Evolutionary conservation across 1,140 invertebrate genomes (phyloP).

Genomic region (Paraescarpia echinospica): DNA sequence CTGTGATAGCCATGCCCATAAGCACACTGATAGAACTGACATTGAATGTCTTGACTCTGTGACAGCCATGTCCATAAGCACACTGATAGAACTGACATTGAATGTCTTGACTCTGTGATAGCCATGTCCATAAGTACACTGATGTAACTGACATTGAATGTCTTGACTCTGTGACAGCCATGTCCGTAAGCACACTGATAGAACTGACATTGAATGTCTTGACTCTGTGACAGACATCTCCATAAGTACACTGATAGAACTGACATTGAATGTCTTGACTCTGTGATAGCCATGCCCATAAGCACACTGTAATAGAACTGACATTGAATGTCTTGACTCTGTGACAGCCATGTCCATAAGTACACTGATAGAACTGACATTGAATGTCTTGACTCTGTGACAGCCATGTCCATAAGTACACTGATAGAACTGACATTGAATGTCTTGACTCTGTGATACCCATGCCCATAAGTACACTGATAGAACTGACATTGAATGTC

Average conservation of each 20-base stretch:
- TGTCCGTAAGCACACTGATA: slow-evolving; percentile 94
- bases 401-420: background rate
- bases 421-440: background rate
- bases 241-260: slow-evolving; percentile 49
- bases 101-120: too few species aligned
- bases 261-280: background rate
- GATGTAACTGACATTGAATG: slow-evolving; percentile 48
- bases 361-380: background rate
- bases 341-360: background rate
- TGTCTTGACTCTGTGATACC: background rate
- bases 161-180: slow-evolving; percentile 66
- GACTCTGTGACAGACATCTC: background rate
- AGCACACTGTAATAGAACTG: slow-evolving; percentile 98
- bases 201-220: background rate
- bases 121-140: too few species aligned
- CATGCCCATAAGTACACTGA: background rate
- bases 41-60: too few species aligned
- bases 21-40: too few species aligned
- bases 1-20: too few species aligned
- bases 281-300: slow-evolving; percentile 85
- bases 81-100: background rate
- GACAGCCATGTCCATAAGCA: too few species aligned
- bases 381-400: background rate
- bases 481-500: background rate
- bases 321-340: slow-evolving; percentile 79